These are phyloP conservation scores for Ericerus pela DNA, from an alignment of 1,140 invertebrate species.

Conservation along the genomic window DNA sequence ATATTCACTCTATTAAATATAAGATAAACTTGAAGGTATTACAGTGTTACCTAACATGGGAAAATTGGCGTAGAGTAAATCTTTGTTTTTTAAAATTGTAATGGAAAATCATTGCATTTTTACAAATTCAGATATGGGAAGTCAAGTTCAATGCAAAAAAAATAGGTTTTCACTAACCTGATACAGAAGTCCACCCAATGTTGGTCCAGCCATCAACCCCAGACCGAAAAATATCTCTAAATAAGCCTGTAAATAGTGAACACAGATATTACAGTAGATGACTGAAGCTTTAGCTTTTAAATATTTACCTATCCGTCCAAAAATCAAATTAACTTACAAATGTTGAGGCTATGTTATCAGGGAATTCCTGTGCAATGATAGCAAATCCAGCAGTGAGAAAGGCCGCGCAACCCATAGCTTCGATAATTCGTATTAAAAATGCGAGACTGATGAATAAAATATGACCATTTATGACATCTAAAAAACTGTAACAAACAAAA, in stretches of 20 bases:
- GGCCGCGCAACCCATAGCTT: slow-evolving; percentile 80
- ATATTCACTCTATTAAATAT: no score
- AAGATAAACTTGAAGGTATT: no score
- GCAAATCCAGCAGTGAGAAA: slow-evolving; percentile 85
- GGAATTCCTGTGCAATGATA: slow-evolving; percentile 87
- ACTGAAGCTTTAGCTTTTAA: no score
- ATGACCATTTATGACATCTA: slow-evolving; percentile 68
- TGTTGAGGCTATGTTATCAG: slow-evolving; percentile 71
- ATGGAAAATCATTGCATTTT: no score
- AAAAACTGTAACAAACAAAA: slow-evolving; percentile 39
- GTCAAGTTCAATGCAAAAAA: no score
- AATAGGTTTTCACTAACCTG: no score
- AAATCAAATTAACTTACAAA: slow-evolving; percentile 66
- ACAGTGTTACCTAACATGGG: no score
- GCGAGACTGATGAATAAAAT: slow-evolving; percentile 69
- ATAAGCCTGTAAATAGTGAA: slow-evolving; percentile 49
- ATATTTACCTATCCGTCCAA: no score
- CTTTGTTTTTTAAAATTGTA: no score
- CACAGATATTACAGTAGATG: no score
- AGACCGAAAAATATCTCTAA: slow-evolving; percentile 81
- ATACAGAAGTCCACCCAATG: slow-evolving; percentile 66
- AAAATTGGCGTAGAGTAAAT: no score
- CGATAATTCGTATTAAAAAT: slow-evolving; percentile 72
- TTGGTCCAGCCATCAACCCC: slow-evolving; percentile 73
- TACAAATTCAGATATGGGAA: no score